phyloP scores from a whole-genome alignment of 2,888 invertebrate genomes.

The Gordius sp. region DNA sequence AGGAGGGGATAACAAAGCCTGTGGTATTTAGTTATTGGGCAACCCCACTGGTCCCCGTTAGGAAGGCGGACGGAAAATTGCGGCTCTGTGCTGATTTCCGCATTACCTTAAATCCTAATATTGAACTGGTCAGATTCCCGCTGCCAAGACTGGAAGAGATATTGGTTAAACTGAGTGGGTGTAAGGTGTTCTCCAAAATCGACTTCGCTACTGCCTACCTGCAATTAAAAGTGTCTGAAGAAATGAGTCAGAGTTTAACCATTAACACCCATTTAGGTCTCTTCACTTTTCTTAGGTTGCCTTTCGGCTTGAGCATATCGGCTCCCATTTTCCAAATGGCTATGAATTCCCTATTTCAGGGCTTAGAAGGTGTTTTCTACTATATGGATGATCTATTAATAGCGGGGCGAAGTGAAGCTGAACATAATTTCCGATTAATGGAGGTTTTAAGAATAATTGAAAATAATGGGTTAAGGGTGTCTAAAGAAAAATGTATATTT shows the following conservation, averaged over 20 bases:
- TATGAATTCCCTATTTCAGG: too few species aligned
- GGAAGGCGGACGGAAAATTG: constrained; percentile 21
- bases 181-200: constrained; percentile 20
- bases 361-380: neutral
- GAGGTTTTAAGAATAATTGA: too few species aligned
- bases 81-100: constrained; percentile 22
- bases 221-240: constrained; percentile 21
- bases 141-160: too few species aligned
- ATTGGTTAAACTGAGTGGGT: constrained; percentile 20
- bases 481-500: too few species aligned
- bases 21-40: too few species aligned
- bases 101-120: too few species aligned
- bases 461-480: too few species aligned
- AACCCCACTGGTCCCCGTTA: too few species aligned
- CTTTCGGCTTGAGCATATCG: constrained; percentile 22
- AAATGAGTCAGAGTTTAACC: constrained; percentile 19
- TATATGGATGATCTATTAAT: neutral
- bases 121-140: too few species aligned
- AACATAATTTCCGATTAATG: too few species aligned
- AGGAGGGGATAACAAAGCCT: too few species aligned
- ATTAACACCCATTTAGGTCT: constrained; percentile 22
- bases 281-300: constrained; percentile 20
- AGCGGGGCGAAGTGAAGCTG: neutral
- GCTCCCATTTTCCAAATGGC: constrained; percentile 22
- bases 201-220: constrained; percentile 22